Evolutionary conservation across 2,113 vertebrate species (phyloP).

Genomic region (Progne subis): DNA sequence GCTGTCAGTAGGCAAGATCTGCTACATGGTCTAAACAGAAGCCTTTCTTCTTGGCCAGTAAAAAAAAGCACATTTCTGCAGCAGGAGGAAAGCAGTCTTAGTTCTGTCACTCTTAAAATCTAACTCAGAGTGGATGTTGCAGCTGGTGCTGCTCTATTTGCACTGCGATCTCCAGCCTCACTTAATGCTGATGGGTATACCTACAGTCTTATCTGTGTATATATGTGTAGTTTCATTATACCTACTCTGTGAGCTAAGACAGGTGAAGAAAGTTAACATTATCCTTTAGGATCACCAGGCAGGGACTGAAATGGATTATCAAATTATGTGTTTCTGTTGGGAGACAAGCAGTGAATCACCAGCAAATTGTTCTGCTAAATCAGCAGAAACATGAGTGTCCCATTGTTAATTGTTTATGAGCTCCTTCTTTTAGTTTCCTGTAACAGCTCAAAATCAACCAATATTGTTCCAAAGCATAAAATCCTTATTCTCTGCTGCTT

Average conservation of each 20-base stretch:
- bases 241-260: not conserved
- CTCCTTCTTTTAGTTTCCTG: not conserved
- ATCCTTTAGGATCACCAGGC: not conserved
- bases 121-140: not conserved
- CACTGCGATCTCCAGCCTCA: not conserved
- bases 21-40: not conserved
- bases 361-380: slow-evolving; percentile 18
- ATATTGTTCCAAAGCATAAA: slow-evolving; percentile 15
- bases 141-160: not conserved
- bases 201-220: not conserved
- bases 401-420: slow-evolving; percentile 10
- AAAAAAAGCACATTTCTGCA: not conserved
- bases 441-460: not conserved
- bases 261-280: not conserved
- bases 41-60: not conserved
- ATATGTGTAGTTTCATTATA: not conserved
- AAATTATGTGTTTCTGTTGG: not conserved
- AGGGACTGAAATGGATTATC: not conserved
- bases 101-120: not conserved
- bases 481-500: not conserved
- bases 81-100: not conserved
- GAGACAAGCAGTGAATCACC: not conserved
- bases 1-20: not conserved
- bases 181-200: not conserved
- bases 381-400: not conserved